phyloP scores from a whole-genome alignment of 2,113 vertebrate species.

The Athene noctua region DNA sequence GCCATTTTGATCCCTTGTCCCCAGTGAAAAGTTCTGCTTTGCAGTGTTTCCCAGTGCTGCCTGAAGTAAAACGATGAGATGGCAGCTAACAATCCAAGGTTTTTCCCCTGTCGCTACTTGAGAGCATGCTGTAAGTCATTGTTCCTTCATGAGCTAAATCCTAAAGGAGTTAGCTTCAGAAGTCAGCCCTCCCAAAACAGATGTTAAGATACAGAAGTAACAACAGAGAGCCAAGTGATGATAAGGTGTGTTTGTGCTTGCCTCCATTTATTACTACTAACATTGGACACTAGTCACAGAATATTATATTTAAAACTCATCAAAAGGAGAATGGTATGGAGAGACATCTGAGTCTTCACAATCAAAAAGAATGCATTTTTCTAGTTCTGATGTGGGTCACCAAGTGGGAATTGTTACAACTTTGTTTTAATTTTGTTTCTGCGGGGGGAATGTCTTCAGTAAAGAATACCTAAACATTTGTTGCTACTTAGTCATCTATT shows the following conservation, averaged over 20 bases:
- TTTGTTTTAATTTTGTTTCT: neutral
- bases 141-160: conserved; percentile 11
- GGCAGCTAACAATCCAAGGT: neutral
- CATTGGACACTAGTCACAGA: neutral
- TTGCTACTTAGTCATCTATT: neutral
- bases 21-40: neutral
- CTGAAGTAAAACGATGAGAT: conserved; percentile 13
- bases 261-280: neutral
- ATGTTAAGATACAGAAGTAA: neutral
- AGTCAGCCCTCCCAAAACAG: neutral
- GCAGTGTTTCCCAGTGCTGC: neutral
- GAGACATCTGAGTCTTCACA: neutral
- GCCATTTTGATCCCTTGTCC: neutral
- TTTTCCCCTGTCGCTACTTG: neutral
- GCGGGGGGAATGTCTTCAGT: neutral
- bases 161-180: neutral
- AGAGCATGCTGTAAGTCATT: neutral
- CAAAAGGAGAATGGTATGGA: neutral
- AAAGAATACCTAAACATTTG: neutral
- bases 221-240: neutral
- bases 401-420: neutral
- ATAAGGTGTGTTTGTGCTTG: neutral
- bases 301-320: neutral
- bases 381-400: neutral
- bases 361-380: neutral